Base-by-base conservation (phyloP, 2,888 invertebrate genomes). In the Andrena haemorrhoa region DNA sequence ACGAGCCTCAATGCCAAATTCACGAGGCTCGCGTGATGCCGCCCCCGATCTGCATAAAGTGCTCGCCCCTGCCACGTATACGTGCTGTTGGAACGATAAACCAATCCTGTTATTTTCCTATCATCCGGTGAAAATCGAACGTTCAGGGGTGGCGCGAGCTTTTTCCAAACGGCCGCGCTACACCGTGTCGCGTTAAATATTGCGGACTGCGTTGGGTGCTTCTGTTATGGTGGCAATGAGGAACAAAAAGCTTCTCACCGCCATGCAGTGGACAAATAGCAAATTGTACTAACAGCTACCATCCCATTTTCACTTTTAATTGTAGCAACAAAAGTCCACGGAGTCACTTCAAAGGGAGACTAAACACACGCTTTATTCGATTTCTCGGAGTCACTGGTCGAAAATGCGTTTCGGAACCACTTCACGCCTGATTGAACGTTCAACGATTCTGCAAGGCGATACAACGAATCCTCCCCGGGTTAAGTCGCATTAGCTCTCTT, bases 1-100 rank as follows among this genome's bases (percentile, higher is more conserved):
- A 71, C 82, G 75, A 83, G 81, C 84, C 85, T 86, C 89, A 79
- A 90, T 92, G 90, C 90, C 90, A 91, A 91, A 90, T 91, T 91
- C 91, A 91, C 87, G 89, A 77, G 87, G 83, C 82, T 88, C 83
- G 87, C 85, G 83, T 86, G 87, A 85, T 88, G 86, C 88, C 87
- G 86, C 80, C 72, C 72, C 63, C 74, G 87, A 88, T 89, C 90
- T 89, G 88, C 89, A 89, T 89, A 89, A 90, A 89, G 89, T 86
- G 87, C 84, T 86, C 87, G 80, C 83, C 71, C 80, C 75, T 61
- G 75, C 74, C 79, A 80, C 31, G 86, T 81, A 73, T 78, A 75
- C 75, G 83, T 74, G 72, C 71, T 70, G 74, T 69, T 65, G 75
- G 69, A 70, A 84, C 79, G 82, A 84, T 81, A 83, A 83, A 84